Conservation (phyloP, 2,797 vertebrate genomes). For the Natrix natrix region DNA sequence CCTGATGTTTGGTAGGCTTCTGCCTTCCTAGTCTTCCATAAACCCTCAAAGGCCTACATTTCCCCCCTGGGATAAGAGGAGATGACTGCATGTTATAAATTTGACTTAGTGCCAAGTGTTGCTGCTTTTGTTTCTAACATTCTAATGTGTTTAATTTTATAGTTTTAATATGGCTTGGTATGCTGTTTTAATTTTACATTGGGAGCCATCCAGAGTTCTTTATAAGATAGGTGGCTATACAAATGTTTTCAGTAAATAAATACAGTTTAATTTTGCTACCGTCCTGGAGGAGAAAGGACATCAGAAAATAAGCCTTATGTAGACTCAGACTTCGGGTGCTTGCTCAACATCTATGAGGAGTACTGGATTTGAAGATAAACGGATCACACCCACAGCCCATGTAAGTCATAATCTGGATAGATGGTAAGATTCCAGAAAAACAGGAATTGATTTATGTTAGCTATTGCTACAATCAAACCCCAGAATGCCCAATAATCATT, state of each 20-base stretch:
- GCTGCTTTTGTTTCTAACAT: neutral
- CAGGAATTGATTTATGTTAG: neutral
- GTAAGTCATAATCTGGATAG: neutral
- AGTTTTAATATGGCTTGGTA: neutral
- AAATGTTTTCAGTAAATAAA: neutral
- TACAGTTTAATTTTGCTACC: neutral
- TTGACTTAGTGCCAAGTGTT: neutral
- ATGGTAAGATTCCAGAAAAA: neutral
- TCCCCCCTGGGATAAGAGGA: neutral
- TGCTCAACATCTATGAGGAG: neutral
- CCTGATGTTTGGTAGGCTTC: neutral
- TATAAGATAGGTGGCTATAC: neutral
- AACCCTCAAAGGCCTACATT: neutral
- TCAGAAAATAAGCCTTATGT: neutral
- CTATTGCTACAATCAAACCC: neutral
- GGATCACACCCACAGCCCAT: neutral
- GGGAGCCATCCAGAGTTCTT: neutral
- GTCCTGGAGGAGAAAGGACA: neutral
- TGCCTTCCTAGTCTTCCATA: neutral
- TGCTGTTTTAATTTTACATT: neutral
- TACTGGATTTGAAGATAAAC: neutral
- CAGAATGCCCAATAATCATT: neutral
- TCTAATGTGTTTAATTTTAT: neutral
- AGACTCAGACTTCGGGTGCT: neutral
- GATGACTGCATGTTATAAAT: neutral